Evolutionary conservation across 2,797 vertebrate genomes (phyloP).

Genomic region (Coilia nasus): DNA sequence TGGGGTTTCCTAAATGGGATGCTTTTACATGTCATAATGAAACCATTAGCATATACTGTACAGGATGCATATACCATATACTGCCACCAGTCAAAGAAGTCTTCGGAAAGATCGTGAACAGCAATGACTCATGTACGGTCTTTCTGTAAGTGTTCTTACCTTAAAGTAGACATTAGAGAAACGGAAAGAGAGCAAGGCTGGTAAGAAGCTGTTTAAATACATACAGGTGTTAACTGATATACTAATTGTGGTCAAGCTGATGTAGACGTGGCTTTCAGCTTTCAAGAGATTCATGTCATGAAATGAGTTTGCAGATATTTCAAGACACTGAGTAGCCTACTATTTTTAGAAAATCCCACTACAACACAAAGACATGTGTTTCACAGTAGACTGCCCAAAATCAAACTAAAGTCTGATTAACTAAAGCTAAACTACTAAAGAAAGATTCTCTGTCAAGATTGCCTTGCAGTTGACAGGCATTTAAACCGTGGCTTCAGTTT

Average conservation of each 20-base stretch:
- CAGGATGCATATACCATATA: background rate
- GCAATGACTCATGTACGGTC: background rate
- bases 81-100: background rate
- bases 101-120: background rate
- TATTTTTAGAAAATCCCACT: background rate
- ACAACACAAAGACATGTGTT: background rate
- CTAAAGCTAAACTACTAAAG: no score
- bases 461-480: background rate
- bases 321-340: background rate
- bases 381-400: background rate
- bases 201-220: background rate
- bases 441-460: background rate
- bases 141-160: background rate
- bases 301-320: background rate
- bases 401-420: background rate
- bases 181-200: background rate
- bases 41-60: background rate
- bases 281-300: background rate
- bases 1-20: background rate
- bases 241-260: background rate
- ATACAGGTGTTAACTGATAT: background rate
- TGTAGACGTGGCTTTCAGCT: background rate
- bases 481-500: background rate
- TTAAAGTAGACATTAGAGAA: background rate
- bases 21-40: constrained; percentile 5